Conservation (phyloP, 2,797 vertebrate genomes). For the Anisognathus igniventris region DNA sequence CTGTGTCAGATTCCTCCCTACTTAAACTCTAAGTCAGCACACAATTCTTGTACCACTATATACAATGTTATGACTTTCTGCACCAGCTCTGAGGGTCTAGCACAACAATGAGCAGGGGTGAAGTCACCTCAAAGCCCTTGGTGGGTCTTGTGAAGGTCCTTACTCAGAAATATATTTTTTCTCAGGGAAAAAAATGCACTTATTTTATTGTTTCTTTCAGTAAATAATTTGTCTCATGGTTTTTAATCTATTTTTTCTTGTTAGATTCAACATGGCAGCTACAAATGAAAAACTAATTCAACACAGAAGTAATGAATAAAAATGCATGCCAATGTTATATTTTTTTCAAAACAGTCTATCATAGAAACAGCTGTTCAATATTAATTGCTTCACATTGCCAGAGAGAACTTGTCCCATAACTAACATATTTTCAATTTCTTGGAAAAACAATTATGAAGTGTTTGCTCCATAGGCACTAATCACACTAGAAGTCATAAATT, state of each 20-base stretch:
- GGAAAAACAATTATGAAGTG: conserved; percentile 28
- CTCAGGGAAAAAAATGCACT: neutral
- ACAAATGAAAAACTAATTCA: neutral
- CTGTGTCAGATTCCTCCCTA: neutral
- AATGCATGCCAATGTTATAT: neutral
- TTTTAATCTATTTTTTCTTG: neutral
- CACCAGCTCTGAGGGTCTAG: neutral
- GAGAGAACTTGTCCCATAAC: neutral
- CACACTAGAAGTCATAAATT: neutral
- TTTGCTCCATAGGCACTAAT: conserved; percentile 11
- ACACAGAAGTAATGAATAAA: neutral
- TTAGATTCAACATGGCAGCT: neutral
- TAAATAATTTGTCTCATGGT: neutral
- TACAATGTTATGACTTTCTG: neutral
- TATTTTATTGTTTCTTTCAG: neutral
- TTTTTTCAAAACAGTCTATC: neutral
- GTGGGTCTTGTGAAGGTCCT: neutral
- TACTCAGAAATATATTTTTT: neutral
- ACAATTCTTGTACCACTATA: neutral
- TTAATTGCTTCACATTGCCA: conserved; percentile 16
- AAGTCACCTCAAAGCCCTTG: neutral
- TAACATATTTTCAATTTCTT: conserved; percentile 28
- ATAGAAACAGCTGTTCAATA: neutral
- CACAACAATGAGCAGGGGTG: neutral
- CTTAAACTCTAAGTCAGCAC: neutral